Base-by-base conservation (phyloP, 2,888 invertebrate species). In the Aphidius colemani region DNA sequence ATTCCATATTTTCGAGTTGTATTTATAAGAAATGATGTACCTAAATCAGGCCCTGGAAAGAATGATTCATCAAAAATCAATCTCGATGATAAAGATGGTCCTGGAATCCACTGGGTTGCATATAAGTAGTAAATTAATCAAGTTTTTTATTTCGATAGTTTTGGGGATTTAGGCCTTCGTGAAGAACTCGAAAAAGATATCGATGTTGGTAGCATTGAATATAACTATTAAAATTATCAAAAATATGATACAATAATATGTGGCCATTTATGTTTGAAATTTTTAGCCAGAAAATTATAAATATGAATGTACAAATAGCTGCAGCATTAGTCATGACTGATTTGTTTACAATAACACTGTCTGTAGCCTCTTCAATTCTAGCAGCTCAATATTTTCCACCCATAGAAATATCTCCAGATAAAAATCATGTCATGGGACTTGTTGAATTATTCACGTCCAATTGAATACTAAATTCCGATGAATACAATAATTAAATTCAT, bases 381-480 rank as follows among this genome's bases (percentile, higher is more conserved):
- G 43, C 2, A 3, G 18, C 18, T 18, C 18, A 18, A 18, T 18
- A 18, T 18, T 18, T 18, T 18, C 65, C 71, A 60, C 13, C 72
- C 1, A 72, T 75, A 58, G 72, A 74, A 56, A 59, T 75, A 45
- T 66, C 70, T 49, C 11, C 61, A 49, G 56, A 58, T 56, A 66
- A 68, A 53, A 67, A 70, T 46, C 75, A 74, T 68, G 69, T 66
- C 39, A 68, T 77, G 11, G 76, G 73, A 10, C 65, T 76, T 30
- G 65, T 75, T 49, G 72, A 75, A 60, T 71, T 76, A 46, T 58
- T 72, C 13, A 72, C 72, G 39, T 75, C 70, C 53, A 72, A 75
- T 61, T 67, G 71, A 2, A 73, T 78, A 58, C 75, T 75, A 0
- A 78, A 50, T 30, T 8, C 18, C 40, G 30, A 53, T 53, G 40